Evolutionary conservation across 2,797 vertebrate species (phyloP).

Genomic region (Galaxias olidus): DNA sequence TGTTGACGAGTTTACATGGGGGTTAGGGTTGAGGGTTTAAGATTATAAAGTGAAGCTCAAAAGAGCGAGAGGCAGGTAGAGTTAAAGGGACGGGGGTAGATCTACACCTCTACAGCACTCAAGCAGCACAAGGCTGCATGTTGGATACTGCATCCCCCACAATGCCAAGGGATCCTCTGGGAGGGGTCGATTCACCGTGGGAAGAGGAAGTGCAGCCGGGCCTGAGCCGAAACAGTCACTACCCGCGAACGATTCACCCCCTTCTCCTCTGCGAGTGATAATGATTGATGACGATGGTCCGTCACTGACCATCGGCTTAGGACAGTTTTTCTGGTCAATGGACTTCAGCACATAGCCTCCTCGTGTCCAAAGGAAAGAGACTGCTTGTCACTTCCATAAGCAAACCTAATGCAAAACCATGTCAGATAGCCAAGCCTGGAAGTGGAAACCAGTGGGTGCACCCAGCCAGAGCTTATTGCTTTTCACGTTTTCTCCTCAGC

Average conservation of each 20-base stretch:
- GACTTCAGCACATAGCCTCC: no score
- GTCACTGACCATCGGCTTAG: no score
- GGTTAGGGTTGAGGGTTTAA: not conserved
- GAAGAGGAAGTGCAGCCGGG: constrained; percentile 14
- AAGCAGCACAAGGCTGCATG: no score
- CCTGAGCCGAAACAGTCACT: constrained; percentile 19
- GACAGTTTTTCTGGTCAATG: no score
- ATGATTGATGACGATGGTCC: no score
- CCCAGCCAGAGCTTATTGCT: constrained; percentile 28
- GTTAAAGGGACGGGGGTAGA: no score
- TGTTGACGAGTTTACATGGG: not conserved
- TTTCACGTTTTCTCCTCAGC: constrained; percentile 34
- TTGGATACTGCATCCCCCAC: no score
- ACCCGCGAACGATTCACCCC: constrained; percentile 9
- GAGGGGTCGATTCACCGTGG: not conserved
- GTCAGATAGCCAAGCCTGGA: constrained; percentile 20
- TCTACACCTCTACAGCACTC: no score
- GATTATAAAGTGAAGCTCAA: no score
- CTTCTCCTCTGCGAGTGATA: not conserved
- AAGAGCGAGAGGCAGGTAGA: no score
- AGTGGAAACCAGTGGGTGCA: constrained; percentile 29
- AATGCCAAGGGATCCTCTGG: not conserved
- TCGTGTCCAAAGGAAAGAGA: not conserved
- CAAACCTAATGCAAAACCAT: constrained; percentile 34
- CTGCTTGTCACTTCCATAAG: constrained; percentile 8